These are phyloP conservation scores for Machaerirhynchus nigripectus DNA, from an alignment of 2,113 vertebrate species.

Conservation along the genomic window DNA sequence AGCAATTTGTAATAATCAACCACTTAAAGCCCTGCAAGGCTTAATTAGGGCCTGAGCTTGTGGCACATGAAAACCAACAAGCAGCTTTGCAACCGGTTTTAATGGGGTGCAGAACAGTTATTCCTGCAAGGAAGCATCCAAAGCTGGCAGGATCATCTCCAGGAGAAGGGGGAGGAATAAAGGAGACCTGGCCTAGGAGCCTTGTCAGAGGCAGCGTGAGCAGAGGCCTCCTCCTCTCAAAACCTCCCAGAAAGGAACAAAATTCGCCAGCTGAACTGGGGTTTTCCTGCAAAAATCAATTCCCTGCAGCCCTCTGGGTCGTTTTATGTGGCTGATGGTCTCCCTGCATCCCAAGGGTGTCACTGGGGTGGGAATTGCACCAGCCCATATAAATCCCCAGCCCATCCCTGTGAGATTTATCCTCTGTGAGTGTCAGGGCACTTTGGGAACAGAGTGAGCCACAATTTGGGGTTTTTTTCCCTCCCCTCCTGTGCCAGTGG, in stretches of 20 bases:
- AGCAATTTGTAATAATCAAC: constrained; percentile 15
- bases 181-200: neutral
- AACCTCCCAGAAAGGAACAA: neutral
- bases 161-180: neutral
- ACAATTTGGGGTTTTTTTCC: accelerated
- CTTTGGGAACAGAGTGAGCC: neutral
- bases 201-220: neutral
- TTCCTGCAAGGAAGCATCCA: neutral
- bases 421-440: accelerated
- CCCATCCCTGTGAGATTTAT: no score
- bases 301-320: neutral
- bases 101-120: neutral
- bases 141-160: neutral
- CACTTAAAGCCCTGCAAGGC: neutral
- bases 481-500: neutral
- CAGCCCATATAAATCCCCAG: no score
- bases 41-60: neutral
- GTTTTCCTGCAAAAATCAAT: neutral
- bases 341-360: neutral
- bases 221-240: accelerated
- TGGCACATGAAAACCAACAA: neutral
- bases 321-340: neutral
- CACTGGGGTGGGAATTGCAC: neutral
- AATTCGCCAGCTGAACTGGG: neutral
- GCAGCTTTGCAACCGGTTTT: neutral